phyloP scores from a whole-genome alignment of 2,797 vertebrate species.

The Eremophila alpestris region DNA sequence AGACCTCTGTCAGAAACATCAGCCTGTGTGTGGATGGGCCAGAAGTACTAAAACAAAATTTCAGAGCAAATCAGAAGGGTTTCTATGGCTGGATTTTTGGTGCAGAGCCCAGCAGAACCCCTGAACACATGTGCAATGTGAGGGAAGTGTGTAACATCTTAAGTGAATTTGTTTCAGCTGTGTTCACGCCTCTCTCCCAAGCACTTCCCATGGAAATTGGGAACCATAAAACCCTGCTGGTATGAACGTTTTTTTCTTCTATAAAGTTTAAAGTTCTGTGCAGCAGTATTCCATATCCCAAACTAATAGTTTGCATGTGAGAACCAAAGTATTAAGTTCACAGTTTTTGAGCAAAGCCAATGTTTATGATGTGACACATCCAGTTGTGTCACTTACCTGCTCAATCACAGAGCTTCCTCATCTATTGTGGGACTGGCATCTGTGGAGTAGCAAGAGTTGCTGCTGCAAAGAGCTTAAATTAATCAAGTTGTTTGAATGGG shows the following conservation, averaged over 20 bases:
- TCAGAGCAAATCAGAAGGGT: neutral
- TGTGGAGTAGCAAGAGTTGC: neutral
- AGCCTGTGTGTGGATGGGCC: neutral
- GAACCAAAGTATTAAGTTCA: neutral
- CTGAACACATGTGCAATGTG: neutral
- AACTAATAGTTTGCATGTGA: neutral
- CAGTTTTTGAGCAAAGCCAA: neutral
- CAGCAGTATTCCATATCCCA: neutral
- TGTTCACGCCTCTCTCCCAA: constrained; percentile 17
- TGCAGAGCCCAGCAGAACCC: neutral
- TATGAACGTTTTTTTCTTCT: neutral
- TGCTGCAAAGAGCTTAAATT: neutral
- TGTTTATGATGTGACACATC: neutral
- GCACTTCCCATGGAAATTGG: constrained; percentile 18
- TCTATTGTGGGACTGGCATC: neutral
- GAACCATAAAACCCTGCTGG: neutral
- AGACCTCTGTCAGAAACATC: neutral
- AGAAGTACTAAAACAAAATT: neutral
- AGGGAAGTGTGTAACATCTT: neutral
- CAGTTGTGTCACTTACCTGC: neutral
- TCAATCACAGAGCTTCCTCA: neutral
- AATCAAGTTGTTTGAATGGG: neutral
- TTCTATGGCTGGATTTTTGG: neutral
- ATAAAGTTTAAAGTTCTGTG: neutral
- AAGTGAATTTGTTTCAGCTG: constrained; percentile 55